Evolutionary conservation across 2,797 vertebrate genomes (phyloP).

Genomic region (Peromyscus aztecus): DNA sequence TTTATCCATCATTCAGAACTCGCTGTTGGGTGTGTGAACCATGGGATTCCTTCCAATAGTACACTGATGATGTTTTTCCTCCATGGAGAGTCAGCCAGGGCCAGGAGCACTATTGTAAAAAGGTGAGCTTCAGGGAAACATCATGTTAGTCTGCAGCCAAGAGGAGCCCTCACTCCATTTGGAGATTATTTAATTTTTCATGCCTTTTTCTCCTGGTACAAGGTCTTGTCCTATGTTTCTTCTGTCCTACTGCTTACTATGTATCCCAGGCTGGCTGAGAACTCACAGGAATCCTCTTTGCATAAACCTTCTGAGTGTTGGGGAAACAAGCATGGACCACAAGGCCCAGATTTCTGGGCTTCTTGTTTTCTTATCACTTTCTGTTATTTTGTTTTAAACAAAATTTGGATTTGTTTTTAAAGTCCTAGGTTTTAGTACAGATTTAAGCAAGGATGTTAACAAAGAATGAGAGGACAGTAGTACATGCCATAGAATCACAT

Average conservation of each 20-base stretch:
- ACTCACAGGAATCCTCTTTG: background rate
- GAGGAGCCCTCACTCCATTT: background rate
- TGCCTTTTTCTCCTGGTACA: background rate
- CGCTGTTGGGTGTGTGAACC: background rate
- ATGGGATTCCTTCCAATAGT: background rate
- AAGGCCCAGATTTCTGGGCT: background rate
- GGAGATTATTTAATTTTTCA: background rate
- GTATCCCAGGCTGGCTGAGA: background rate
- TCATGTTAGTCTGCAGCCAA: background rate
- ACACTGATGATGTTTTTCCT: background rate
- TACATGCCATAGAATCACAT: background rate
- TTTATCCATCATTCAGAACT: conserved; percentile 54
- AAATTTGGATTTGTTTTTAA: background rate
- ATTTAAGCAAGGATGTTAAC: background rate
- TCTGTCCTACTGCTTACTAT: background rate
- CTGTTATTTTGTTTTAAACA: background rate
- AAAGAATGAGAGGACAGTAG: background rate
- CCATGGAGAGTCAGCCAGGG: background rate
- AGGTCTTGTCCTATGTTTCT: background rate
- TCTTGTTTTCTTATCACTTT: background rate
- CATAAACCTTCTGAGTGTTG: background rate
- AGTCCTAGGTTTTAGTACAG: background rate
- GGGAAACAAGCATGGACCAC: background rate
- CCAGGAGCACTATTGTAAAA: background rate
- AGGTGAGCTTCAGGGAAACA: background rate